Base-by-base conservation (phyloP, 1,140 invertebrate species). In the Aphelenchoides besseyi region DNA sequence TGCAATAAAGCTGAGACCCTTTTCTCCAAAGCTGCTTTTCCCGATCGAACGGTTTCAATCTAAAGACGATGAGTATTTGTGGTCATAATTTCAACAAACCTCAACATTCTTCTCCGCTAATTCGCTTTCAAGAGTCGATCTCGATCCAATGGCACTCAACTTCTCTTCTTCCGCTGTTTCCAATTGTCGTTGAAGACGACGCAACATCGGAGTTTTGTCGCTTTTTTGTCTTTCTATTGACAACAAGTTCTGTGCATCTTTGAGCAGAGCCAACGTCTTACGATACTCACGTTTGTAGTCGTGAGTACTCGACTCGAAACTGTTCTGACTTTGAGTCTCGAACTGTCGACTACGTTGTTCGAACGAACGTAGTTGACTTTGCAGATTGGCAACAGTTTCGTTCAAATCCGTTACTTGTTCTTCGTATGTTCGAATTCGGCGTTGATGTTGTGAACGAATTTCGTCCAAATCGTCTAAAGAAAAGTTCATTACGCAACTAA, bases 391-490 rank as follows among this genome's bases (percentile, higher is more conserved):
- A 5, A 73, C 23, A n/a, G 74, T 23, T 29, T 26, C n/a, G 30
- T 76, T 74, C 29, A 74, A 29, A 1, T 74, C 71, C 16, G 29
- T 18, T 28, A 69, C 23, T 69, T 76, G 52, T 29, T 74, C 72
- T 57, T 76, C 74, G 12, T 71, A 29, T 1, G 74, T 48, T 8
- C 62, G 16, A 2, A 78, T 18, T n/a, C 74, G 33, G 71, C 74
- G 33, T 57, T 75, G 74, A 53, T 59, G 41, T 23, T 53, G 53
- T 12, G 64, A 28, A 12, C 74, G 73, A n/a, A 78, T 29, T 35
- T 75, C 74, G 3, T 77, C 74, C 12, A 75, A 36, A 18, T 75
- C n/a, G n/a, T n/a, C n/a, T n/a, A n/a, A n/a, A n/a, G n/a, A n/a
- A n/a, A n/a, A n/a, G n/a, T n/a, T n/a, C n/a, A n/a, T n/a, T n/a